Conservation (phyloP, 2,888 invertebrate genomes). For the Glyphotaelius pellucidus region DNA sequence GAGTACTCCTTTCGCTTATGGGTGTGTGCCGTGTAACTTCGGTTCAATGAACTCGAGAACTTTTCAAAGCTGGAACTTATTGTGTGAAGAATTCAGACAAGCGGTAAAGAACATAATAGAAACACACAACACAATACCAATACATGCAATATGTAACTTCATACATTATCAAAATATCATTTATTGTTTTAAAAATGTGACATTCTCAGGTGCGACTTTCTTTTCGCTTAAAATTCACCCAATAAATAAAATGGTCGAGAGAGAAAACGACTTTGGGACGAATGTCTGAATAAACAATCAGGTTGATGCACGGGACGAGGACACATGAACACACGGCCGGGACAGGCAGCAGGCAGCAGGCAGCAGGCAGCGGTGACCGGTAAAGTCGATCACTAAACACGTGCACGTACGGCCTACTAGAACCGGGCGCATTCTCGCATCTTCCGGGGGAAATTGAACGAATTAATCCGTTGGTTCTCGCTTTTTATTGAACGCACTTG, state of each 20-base stretch:
- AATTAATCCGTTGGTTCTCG: background rate
- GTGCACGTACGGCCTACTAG: conserved; percentile 23
- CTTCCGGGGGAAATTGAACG: conserved; percentile 6
- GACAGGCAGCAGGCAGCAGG: background rate
- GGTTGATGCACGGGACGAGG: background rate
- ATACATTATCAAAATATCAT: background rate
- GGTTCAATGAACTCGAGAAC: too few species aligned
- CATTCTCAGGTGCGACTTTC: conserved; percentile 37
- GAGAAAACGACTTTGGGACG: conserved; percentile 29
- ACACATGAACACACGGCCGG: background rate
- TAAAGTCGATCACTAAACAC: background rate
- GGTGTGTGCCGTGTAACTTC: too few species aligned
- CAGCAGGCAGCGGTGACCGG: background rate
- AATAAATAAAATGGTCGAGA: conserved; percentile 8
- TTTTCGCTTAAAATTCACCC: conserved; percentile 50
- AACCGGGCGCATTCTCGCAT: background rate
- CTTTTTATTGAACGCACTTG: too few species aligned
- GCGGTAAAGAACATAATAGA: too few species aligned
- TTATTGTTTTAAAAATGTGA: background rate
- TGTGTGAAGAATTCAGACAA: too few species aligned
- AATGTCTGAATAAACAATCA: conserved; percentile 12
- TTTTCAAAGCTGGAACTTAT: too few species aligned
- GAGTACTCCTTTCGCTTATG: too few species aligned
- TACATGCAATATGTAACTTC: background rate
- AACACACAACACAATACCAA: too few species aligned